These are phyloP conservation scores for Notiomystis cincta DNA, from an alignment of 2,113 vertebrate species.

Conservation along the genomic window DNA sequence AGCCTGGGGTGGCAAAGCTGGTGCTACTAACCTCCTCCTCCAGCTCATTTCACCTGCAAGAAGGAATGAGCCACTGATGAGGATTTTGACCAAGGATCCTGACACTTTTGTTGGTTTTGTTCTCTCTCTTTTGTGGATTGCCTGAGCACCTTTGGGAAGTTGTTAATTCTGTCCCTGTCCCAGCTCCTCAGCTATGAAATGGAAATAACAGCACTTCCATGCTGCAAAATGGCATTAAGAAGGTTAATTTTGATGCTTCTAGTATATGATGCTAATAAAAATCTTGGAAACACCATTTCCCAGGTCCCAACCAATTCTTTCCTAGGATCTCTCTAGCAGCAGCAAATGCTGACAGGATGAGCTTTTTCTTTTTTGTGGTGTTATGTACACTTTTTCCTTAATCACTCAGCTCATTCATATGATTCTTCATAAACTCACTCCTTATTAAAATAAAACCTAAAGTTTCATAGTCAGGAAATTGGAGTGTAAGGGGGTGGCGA, in stretches of 20 bases:
- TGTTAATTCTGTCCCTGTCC: not conserved
- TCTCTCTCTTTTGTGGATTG: not conserved
- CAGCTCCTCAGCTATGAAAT: not conserved
- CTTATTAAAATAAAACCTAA: not conserved
- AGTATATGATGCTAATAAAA: not conserved
- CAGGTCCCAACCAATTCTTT: not conserved
- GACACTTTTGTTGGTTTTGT: rapidly evolving
- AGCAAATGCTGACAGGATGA: not conserved
- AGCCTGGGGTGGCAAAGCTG: not conserved
- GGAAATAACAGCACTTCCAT: not conserved
- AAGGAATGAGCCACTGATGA: not conserved
- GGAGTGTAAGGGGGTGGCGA: rapidly evolving
- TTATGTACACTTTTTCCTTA: not conserved
- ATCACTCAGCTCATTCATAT: not conserved
- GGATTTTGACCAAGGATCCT: not conserved
- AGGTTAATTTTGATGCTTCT: not conserved
- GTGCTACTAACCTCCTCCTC: not conserved
- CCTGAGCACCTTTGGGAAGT: not conserved
- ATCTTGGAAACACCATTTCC: not conserved
- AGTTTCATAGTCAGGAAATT: not conserved
- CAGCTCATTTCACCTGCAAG: not conserved
- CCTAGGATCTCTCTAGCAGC: not conserved
- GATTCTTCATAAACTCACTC: not conserved
- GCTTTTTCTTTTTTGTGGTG: not conserved
- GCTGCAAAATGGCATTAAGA: not conserved